phyloP scores from a whole-genome alignment of 2,797 vertebrate genomes.

The Morus bassanus region DNA sequence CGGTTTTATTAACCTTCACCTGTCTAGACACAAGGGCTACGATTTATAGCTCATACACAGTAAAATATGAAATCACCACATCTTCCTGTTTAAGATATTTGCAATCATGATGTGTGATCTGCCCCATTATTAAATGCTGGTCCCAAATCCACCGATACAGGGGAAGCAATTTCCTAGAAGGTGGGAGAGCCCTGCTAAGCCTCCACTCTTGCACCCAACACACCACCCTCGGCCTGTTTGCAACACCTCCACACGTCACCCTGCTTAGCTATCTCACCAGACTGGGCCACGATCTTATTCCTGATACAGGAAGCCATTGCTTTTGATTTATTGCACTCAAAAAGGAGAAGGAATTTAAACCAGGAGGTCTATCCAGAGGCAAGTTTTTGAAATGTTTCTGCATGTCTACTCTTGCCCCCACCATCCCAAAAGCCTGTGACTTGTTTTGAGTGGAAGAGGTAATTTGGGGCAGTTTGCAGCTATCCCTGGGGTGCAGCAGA shows the following conservation, averaged over 20 bases:
- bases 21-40: background rate
- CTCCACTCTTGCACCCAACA: background rate
- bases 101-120: background rate
- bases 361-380: background rate
- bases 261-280: background rate
- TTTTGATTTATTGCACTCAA: background rate
- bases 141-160: background rate
- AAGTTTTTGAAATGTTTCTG: background rate
- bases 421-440: background rate
- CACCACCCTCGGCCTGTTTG: background rate
- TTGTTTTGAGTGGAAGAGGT: background rate
- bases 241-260: background rate
- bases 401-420: background rate
- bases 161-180: background rate
- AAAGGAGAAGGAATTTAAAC: background rate
- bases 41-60: background rate
- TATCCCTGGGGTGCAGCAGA: background rate
- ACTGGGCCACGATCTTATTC: background rate
- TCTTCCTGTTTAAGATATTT: background rate
- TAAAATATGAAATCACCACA: background rate
- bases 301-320: background rate
- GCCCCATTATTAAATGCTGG: background rate
- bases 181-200: background rate
- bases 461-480: background rate
- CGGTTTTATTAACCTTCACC: background rate